phyloP scores from a whole-genome alignment of 2,797 vertebrate genomes.

The Phyllotis vaccarum region DNA sequence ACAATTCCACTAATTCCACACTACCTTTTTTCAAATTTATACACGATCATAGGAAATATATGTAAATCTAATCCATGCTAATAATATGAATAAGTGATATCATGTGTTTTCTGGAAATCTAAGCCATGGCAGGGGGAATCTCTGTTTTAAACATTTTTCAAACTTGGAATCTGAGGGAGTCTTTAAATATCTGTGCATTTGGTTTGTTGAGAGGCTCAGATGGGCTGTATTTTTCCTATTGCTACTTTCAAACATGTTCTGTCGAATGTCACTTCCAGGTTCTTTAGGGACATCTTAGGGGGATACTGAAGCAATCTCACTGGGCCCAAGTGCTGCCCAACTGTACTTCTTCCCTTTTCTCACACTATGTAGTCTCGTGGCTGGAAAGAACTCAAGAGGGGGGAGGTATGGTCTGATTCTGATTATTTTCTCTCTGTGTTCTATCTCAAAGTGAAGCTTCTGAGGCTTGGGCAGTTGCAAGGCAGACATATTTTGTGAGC shows the following conservation, averaged over 20 bases:
- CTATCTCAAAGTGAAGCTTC: not conserved
- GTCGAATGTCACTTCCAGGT: not conserved
- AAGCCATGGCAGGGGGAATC: not conserved
- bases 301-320: not conserved
- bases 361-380: not conserved
- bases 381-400: not conserved
- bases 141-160: constrained; percentile 31
- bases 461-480: not conserved
- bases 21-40: not conserved
- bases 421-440: not conserved
- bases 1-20: not conserved
- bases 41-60: not conserved
- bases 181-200: constrained; percentile 11
- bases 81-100: constrained; percentile 23
- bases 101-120: constrained; percentile 54
- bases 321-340: not conserved
- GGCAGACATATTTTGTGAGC: not conserved
- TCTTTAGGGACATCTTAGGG: constrained; percentile 19
- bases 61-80: constrained; percentile 1
- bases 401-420: not conserved
- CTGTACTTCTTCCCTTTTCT: not conserved
- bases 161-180: not conserved
- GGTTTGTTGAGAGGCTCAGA: not conserved
- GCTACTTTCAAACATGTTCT: not conserved
- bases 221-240: not conserved